phyloP scores from a whole-genome alignment of 2,797 vertebrate species.

The Nyctibius grandis region DNA sequence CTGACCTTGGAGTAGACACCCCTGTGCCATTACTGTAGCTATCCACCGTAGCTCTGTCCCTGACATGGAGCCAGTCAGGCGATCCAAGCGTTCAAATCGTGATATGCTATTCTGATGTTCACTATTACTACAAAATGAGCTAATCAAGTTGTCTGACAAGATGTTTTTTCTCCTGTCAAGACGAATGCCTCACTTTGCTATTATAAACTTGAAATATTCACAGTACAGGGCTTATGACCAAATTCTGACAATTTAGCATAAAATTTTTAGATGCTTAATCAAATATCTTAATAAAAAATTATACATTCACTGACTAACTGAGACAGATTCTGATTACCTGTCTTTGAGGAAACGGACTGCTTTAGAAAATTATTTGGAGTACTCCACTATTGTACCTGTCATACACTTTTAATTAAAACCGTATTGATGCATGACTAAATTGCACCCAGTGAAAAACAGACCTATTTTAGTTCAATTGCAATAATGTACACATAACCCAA shows the following conservation, averaged over 20 bases:
- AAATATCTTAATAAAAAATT: constrained; percentile 55
- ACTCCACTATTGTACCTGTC: constrained; percentile 71
- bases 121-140: background rate
- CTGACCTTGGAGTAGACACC: background rate
- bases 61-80: background rate
- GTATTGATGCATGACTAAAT: constrained; percentile 73
- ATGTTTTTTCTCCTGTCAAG: constrained; percentile 16
- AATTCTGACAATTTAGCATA: constrained; percentile 1
- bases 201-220: background rate
- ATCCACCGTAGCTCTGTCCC: background rate
- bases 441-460: constrained; percentile 64
- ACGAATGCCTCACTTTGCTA: background rate
- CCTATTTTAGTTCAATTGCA: constrained; percentile 58
- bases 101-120: background rate
- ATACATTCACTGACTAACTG: background rate
- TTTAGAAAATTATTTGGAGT: constrained; percentile 68
- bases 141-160: background rate
- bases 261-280: constrained; percentile 52
- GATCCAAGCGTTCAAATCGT: background rate
- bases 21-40: background rate
- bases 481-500: constrained; percentile 39
- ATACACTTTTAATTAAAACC: constrained; percentile 78
- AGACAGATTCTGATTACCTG: constrained; percentile 67
- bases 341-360: constrained; percentile 53
- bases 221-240: background rate